Percentiles rank a stretch among this genome's conserved stretches.
Conservation (phyloP, 2,113 vertebrate species). For the Tragelaphus buxtoni region DNA sequence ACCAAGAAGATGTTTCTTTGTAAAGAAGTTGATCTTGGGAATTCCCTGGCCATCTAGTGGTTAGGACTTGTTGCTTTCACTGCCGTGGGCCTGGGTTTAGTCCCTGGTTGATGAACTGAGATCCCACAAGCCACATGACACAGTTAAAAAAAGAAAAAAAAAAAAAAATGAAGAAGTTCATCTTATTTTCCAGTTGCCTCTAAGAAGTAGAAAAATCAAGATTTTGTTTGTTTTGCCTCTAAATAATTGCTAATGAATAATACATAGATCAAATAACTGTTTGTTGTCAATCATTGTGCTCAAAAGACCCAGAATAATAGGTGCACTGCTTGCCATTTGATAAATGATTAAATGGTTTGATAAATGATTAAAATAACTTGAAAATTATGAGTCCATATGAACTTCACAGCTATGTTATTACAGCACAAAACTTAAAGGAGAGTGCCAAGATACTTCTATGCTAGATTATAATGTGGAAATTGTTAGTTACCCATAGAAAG, state of each 20-base stretch:
- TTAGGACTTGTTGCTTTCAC: background rate
- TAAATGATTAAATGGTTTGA: background rate
- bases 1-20: background rate
- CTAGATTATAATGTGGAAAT: background rate
- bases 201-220: background rate
- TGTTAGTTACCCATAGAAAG: background rate
- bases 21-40: background rate
- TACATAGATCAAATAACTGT: background rate
- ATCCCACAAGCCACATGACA: background rate
- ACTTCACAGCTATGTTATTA: background rate
- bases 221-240: background rate
- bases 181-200: background rate
- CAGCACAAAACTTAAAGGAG: background rate
- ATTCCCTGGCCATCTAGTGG: background rate
- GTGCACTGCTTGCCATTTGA: background rate
- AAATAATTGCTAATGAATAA: background rate
- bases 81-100: background rate
- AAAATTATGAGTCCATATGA: background rate
- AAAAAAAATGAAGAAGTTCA: background rate
- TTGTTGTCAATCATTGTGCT: background rate
- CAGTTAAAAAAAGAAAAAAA: background rate
- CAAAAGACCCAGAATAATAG: background rate
- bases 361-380: background rate
- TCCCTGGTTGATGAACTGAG: background rate
- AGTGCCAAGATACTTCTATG: background rate